phyloP scores from a whole-genome alignment of 2,113 vertebrate genomes.

The Bothrops jararaca region DNA sequence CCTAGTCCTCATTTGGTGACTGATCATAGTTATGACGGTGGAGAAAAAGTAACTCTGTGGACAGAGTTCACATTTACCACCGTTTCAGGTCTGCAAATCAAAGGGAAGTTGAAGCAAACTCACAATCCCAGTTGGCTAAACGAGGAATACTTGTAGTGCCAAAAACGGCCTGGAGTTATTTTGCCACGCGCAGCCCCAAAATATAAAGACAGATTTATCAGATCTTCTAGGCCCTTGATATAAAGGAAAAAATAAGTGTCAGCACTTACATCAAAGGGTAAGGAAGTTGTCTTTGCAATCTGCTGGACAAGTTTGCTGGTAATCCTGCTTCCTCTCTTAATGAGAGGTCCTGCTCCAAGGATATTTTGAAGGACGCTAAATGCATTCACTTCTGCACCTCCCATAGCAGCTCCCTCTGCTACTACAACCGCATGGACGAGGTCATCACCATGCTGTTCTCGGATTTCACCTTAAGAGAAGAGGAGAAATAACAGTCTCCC shows the following conservation, averaged over 20 bases:
- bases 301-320: constrained; percentile 80
- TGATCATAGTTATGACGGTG: background rate
- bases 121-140: no score
- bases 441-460: constrained; percentile 70
- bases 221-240: background rate
- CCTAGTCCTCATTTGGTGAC: background rate
- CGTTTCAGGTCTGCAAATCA: background rate
- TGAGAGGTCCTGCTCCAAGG: constrained; percentile 83
- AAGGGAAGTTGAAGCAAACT: background rate
- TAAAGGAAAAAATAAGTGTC: background rate
- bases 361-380: constrained; percentile 90
- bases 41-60: background rate
- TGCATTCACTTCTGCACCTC: constrained; percentile 78
- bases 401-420: constrained; percentile 75
- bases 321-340: constrained; percentile 84
- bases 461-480: constrained; percentile 80
- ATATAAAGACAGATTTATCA: no score
- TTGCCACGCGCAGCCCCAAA: background rate
- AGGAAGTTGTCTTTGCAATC: constrained; percentile 75
- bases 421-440: constrained; percentile 87
- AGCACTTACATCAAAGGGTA: constrained; percentile 88
- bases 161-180: background rate
- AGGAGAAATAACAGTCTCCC: background rate
- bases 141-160: background rate
- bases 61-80: background rate